Percentiles rank a stretch among this genome's conserved stretches.
These are phyloP conservation scores for Orchesella flavescens DNA, from an alignment of 2,888 invertebrate genomes.

Conservation along the genomic window DNA sequence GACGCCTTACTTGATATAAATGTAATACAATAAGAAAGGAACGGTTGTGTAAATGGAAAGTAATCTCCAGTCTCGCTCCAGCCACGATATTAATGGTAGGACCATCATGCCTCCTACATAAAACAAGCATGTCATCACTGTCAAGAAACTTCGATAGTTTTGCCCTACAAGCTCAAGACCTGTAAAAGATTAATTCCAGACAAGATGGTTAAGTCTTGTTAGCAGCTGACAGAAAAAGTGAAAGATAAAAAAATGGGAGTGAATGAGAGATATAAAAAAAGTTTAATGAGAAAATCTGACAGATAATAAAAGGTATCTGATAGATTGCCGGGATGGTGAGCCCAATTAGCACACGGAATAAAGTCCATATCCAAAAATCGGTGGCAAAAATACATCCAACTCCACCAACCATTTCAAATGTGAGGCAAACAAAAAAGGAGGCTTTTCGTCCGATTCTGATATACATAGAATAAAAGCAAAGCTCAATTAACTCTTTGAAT, in stretches of 20 bases:
- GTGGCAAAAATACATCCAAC: slow-evolving; percentile 85
- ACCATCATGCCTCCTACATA: slow-evolving; percentile 90
- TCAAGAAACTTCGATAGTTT: slow-evolving; percentile 91
- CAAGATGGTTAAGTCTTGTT: slow-evolving; percentile 10
- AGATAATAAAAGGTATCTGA: slow-evolving; percentile 95
- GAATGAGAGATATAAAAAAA: neutral
- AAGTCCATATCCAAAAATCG: slow-evolving; percentile 88
- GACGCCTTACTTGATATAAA: slow-evolving; percentile 81
- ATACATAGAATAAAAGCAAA: too few relatives aligned
- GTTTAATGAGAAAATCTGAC: slow-evolving; percentile 75
- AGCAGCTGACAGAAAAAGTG: slow-evolving; percentile 4
- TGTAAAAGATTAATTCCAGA: slow-evolving; percentile 74
- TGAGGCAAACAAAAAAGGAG: slow-evolving; percentile 89
- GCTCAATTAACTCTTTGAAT: neutral
- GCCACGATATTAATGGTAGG: slow-evolving; percentile 87
- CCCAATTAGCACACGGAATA: slow-evolving; percentile 88
- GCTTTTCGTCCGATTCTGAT: slow-evolving; percentile 88
- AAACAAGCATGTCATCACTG: slow-evolving; percentile 92
- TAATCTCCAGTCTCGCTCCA: slow-evolving; percentile 88
- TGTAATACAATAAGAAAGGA: slow-evolving; percentile 88
- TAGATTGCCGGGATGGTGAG: slow-evolving; percentile 93
- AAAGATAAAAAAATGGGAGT: neutral
- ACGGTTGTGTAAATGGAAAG: slow-evolving; percentile 87
- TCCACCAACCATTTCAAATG: slow-evolving; percentile 86
- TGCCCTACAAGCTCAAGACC: slow-evolving; percentile 93